Base-by-base conservation (phyloP, 2,888 invertebrate species). In the Meteorus cinctellus region DNA sequence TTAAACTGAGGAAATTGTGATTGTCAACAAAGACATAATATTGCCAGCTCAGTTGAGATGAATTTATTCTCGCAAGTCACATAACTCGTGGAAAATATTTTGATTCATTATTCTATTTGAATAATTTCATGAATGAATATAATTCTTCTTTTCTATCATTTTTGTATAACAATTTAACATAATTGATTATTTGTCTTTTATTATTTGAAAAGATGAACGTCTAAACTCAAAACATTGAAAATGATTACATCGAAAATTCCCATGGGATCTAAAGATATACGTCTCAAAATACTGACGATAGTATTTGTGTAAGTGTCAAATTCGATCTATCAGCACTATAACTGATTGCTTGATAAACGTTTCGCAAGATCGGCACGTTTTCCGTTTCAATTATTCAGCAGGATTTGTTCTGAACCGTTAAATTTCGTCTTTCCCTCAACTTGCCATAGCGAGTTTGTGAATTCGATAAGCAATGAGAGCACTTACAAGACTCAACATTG, bases 361-460 rank as follows among this genome's bases (percentile, higher is more conserved):
- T 81, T 81, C 65, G 72, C 75, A 74, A 68, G 76, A 78, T 80
- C 77, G 76, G 75, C 81, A 80, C 79, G 78, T 78, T 78, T 73
- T 66, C 72, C 76, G 73, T 76, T 79, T 81, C 80, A 81, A 81
- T 81, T 81, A 81, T 81, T 81, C 79, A 81, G 77, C 75, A 77
- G 78, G 80, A 81, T 81, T 81, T 79, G 76, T 79, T 77, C 76
- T 75, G 48, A 55, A 41, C 45, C 12, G 48, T 59, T 45, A 16
- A 60, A 59, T 24, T 41, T 24, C 62, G 45, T 74, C 41, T 48
- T 63, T 73, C 75, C 74, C 74, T 77, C 66, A 69, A 51, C 27
- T 62, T 70, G 19, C 70, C 19, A 59, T 59, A 24, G 36, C 51
- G 73, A 77, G 67, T 81, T 81, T 81, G 77, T 74, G 79, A 78